Conservation (phyloP, 2,888 invertebrate species). For the Fabriciana adippe region DNA sequence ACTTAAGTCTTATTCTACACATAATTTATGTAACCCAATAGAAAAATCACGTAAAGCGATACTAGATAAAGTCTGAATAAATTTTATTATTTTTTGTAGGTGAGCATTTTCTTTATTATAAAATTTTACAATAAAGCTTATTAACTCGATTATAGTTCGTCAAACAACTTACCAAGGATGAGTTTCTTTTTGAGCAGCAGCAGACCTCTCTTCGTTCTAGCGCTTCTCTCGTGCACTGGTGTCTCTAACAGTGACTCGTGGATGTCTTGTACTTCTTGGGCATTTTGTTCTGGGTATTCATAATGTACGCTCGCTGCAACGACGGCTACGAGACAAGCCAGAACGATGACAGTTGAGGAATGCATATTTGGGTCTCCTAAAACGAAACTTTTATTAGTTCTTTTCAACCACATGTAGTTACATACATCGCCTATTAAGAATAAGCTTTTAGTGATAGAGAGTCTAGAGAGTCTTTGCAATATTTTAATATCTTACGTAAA, state of each 20-base stretch:
- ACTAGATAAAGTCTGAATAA: background rate
- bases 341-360: slow-evolving; percentile 65
- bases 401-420: background rate
- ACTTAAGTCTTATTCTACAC: background rate
- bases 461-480: no score
- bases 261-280: slow-evolving; percentile 45
- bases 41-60: background rate
- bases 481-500: no score
- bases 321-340: slow-evolving; percentile 66
- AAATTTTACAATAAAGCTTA: background rate
- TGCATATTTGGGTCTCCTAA: slow-evolving; percentile 60
- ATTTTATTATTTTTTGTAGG: no score
- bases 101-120: no score
- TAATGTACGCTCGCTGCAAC: slow-evolving; percentile 57
- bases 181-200: slow-evolving; percentile 73
- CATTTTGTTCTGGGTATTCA: slow-evolving; percentile 53
- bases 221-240: slow-evolving; percentile 62
- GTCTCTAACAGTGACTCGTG: slow-evolving; percentile 56
- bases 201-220: slow-evolving; percentile 69
- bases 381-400: slow-evolving; percentile 5
- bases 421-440: background rate
- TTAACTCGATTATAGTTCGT: background rate
- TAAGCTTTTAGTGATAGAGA: no score
- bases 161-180: slow-evolving; percentile 61
- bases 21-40: slow-evolving; percentile 6